Evolutionary conservation across 2,797 vertebrate genomes (phyloP).

Genomic region (Sebastes elongatus): DNA sequence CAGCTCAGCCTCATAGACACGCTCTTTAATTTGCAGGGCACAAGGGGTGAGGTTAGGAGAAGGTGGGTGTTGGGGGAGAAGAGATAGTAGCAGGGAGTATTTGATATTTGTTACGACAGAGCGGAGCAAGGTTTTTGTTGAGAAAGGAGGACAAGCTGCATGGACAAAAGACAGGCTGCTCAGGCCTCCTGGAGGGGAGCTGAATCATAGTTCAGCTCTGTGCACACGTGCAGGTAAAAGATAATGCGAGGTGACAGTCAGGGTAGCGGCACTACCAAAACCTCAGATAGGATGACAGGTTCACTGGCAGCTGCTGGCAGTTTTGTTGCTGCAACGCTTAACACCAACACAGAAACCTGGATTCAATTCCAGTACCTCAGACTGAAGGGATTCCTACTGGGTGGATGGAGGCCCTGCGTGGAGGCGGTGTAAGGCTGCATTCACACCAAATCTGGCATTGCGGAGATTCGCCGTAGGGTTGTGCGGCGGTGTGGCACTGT

Average conservation of each 20-base stretch:
- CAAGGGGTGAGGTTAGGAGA: slow-evolving; percentile 13
- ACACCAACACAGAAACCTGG: not conserved
- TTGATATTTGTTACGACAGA: slow-evolving; percentile 35
- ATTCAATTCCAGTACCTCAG: not conserved
- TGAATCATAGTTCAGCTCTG: slow-evolving; percentile 41
- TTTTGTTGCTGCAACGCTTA: not conserved
- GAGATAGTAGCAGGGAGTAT: not conserved
- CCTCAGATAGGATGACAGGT: not conserved
- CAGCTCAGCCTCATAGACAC: slow-evolving; percentile 30
- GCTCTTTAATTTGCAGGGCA: slow-evolving; percentile 44
- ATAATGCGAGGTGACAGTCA: slow-evolving; percentile 35
- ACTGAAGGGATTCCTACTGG: not conserved
- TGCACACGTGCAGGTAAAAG: slow-evolving; percentile 26
- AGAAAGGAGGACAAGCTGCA: slow-evolving; percentile 22
- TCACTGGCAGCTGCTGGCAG: slow-evolving; percentile 18
- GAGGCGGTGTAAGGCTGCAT: not conserved
- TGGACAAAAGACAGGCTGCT: not conserved
- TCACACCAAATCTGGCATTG: not conserved
- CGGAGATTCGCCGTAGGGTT: not conserved
- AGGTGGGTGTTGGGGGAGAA: not conserved
- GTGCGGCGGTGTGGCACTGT: not conserved
- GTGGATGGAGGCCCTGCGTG: not conserved
- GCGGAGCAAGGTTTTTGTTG: slow-evolving; percentile 1
- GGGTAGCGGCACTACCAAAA: slow-evolving; percentile 4
- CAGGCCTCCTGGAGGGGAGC: slow-evolving; percentile 15